phyloP scores from a whole-genome alignment of 2,113 vertebrate species.

The Serilophus lunatus region DNA sequence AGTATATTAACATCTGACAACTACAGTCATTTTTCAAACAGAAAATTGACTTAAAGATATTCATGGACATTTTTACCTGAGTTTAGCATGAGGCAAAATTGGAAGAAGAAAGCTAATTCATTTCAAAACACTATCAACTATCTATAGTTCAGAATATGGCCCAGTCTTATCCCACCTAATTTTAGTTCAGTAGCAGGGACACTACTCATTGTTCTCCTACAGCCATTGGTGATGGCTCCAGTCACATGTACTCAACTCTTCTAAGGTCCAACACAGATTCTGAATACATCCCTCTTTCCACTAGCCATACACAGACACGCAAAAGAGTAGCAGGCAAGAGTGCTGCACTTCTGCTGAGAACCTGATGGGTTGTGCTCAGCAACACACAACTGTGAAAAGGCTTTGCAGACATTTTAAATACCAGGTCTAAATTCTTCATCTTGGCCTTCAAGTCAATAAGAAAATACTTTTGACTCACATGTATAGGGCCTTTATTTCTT shows the following conservation, averaged over 20 bases:
- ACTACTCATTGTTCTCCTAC: neutral
- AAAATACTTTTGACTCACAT: neutral
- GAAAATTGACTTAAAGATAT: neutral
- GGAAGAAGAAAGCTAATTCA: neutral
- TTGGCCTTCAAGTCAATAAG: neutral
- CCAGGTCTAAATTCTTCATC: neutral
- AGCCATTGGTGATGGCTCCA: neutral
- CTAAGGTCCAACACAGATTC: neutral
- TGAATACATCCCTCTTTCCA: neutral
- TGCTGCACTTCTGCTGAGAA: neutral
- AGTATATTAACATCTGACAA: neutral
- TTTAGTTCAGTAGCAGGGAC: neutral
- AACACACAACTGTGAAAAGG: neutral
- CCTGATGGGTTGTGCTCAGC: neutral
- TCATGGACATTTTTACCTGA: neutral
- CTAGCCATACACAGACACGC: neutral
- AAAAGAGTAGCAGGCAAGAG: neutral
- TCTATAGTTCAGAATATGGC: neutral
- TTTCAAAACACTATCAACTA: neutral
- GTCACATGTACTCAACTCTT: rapidly evolving
- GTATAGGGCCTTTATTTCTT: neutral
- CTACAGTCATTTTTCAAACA: neutral
- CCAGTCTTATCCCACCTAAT: neutral
- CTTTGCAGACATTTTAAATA: neutral
- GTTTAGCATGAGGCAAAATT: neutral